Evolutionary conservation across 1,140 invertebrate species (phyloP), one percentile per base, ranked within the genome.

Genomic region (Sogatella furcifera): DNA sequence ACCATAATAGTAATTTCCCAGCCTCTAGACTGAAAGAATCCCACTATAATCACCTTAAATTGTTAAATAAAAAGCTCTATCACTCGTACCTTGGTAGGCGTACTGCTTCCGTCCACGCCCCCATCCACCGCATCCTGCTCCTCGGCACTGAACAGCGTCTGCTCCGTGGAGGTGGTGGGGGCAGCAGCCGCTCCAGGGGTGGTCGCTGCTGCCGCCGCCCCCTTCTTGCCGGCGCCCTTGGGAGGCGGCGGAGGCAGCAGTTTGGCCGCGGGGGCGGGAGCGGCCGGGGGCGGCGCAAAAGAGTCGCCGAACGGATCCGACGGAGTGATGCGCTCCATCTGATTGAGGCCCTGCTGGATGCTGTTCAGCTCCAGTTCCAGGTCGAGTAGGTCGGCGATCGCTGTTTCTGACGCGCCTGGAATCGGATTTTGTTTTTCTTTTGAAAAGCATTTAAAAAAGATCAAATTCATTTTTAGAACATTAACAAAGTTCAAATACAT

Each of bases 311-410:
- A 76, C 49, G 78, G 78, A 70, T 84, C 82, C 14, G 85, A 87
- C 6, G 89, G 88, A 5, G 88, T 90, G 28, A 90, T 86, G 58
- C 87, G 83, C 69, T 92, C 89, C 80, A 92, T 89, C 71, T 92
- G 89, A 64, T 86, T 85, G 59, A 94, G 85, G 6, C 90, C 90
- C 66, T 92, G 83, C 72, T 95, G 86, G 65, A 98, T 79, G 55
- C 86, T 92, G 65, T 87, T 90, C 57, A 97, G 76, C 77, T 97
- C 93, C 70, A 92, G 88, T 72, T 97, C 92, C 61, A 98, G 76
- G 76, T 97, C 93, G 17, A 98, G 83, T 61, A 98, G 76, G 76
- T 96, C 91, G 0, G 89, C 90, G 61, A 83, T 80, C n/a, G 77
- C 76, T 13, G 34, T 38, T 38, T 59, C 46, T 52, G 24, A 57